These are phyloP conservation scores for Meteorus colon DNA, from an alignment of 2,888 invertebrate genomes.

Conservation along the genomic window DNA sequence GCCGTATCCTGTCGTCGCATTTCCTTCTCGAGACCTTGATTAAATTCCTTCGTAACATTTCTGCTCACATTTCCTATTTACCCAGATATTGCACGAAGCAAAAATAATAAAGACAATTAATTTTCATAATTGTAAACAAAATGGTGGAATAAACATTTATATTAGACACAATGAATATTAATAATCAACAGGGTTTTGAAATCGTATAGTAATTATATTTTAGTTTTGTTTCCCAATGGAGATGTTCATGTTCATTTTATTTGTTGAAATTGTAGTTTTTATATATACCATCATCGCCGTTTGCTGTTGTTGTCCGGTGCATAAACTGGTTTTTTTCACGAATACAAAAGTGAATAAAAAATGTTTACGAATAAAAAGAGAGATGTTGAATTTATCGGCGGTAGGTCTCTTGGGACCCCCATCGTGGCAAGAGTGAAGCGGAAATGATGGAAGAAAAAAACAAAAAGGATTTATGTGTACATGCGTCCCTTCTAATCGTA, in stretches of 20 bases:
- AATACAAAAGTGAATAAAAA: conserved; percentile 15
- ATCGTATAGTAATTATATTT: background rate
- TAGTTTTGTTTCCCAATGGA: conserved; percentile 1
- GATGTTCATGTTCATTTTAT: conserved; percentile 6
- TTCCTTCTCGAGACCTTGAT: conserved; percentile 19
- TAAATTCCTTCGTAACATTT: conserved; percentile 14
- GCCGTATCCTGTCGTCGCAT: background rate
- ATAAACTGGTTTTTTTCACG: conserved; percentile 37
- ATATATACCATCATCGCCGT: conserved; percentile 16
- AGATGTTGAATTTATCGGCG: conserved; percentile 28
- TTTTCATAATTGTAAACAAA: conserved; percentile 11
- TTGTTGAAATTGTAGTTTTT: background rate
- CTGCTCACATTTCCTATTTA: background rate
- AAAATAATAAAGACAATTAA: conserved; percentile 17
- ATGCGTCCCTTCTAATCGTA: conserved; percentile 7
- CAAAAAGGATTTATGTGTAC: background rate
- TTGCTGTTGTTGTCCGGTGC: conserved; percentile 12
- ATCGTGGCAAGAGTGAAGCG: conserved; percentile 21
- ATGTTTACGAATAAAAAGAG: conserved; percentile 9
- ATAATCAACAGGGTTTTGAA: background rate
- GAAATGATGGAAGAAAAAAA: conserved; percentile 10
- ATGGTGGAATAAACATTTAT: background rate
- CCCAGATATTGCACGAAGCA: conserved; percentile 1
- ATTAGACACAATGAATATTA: background rate
- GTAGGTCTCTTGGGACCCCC: conserved; percentile 34